Base-by-base conservation (phyloP, 2,113 vertebrate species). In the Mastomys coucha region DNA sequence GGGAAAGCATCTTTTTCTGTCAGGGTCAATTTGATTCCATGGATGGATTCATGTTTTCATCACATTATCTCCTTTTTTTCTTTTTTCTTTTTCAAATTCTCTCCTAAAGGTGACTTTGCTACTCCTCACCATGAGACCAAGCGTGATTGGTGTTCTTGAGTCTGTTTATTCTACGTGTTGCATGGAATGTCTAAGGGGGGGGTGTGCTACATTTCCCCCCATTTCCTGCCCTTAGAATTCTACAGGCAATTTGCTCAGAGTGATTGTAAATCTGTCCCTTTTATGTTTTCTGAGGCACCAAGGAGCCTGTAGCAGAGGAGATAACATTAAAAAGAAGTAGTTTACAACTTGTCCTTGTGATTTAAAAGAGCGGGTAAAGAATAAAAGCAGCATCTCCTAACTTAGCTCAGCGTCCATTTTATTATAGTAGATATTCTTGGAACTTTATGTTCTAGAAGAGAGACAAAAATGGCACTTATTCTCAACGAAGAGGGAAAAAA, bases 181-280 rank as follows among this genome's bases (percentile, higher is more conserved):
- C 78, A 24, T 92, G 94, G 95, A 96, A 97, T 95, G 80, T 95
- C 80, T 2, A 70, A 82, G 91, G 75, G 87, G 72, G 63, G 89
- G n/a, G n/a, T n/a, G 89, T 60, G 42, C n/a, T 94, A 39, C 20
- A 39, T 69, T 49, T 84, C 51, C 63, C 75, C 53, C 76, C 77
- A 11, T 80, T 97, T 97, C 96, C 95, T 97, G 76, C 94, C 60
- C 76, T 97, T 69, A 78, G 88, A 95, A 77, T 95, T 94, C 84
- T 60, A 94, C 65, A 65, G 88, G 96, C 86, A 60, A 45, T 42
- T 89, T 96, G 53, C 96, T 96, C 22, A 16, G 90, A 88, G 76
- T 73, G 45, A 96, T 87, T 91, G 85, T 97, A 97, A 97, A 95
- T 97, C 87, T 87, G 76, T 28, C 20, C 73, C 89, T 97, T 95